These are phyloP conservation scores for Boloria euphrosyne DNA, from an alignment of 2,888 invertebrate genomes.

Conservation along the genomic window DNA sequence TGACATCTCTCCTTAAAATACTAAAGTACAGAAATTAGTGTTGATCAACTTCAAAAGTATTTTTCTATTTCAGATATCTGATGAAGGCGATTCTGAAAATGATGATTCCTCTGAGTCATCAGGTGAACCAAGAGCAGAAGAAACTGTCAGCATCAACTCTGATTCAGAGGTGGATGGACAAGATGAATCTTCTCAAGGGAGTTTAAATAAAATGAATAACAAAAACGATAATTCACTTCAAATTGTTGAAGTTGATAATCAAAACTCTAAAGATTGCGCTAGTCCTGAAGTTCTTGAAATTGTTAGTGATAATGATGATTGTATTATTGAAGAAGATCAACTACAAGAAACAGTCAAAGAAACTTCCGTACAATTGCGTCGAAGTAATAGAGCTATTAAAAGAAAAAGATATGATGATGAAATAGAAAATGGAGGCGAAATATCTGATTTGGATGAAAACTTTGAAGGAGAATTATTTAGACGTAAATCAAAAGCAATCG, in stretches of 20 bases:
- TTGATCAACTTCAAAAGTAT: no score
- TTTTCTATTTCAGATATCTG: constrained; percentile 48
- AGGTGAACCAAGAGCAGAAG: constrained; percentile 53
- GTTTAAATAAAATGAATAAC: constrained; percentile 48
- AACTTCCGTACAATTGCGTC: constrained; percentile 53
- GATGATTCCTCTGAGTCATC: constrained; percentile 45
- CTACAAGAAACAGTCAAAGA: constrained; percentile 43
- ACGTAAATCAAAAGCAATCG: constrained; percentile 71
- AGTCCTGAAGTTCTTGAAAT: constrained; percentile 70
- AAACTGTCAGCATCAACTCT: constrained; percentile 69
- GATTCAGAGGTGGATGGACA: constrained; percentile 59
- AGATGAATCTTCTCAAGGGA: constrained; percentile 56
- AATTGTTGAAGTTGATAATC: constrained; percentile 50
- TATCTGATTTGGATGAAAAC: constrained; percentile 86
- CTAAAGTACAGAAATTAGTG: no score
- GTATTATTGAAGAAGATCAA: constrained; percentile 54
- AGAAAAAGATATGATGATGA: constrained; percentile 82
- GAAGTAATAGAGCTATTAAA: constrained; percentile 71
- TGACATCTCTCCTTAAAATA: no score
- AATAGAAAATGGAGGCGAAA: constrained; percentile 78
- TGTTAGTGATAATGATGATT: constrained; percentile 77
- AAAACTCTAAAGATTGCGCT: constrained; percentile 50
- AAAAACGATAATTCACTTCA: constrained; percentile 56
- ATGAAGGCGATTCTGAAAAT: constrained; percentile 45
- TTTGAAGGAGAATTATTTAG: constrained; percentile 81